Base-by-base conservation (phyloP, 2,797 vertebrate species). In the Coregonus ussuriensis region DNA sequence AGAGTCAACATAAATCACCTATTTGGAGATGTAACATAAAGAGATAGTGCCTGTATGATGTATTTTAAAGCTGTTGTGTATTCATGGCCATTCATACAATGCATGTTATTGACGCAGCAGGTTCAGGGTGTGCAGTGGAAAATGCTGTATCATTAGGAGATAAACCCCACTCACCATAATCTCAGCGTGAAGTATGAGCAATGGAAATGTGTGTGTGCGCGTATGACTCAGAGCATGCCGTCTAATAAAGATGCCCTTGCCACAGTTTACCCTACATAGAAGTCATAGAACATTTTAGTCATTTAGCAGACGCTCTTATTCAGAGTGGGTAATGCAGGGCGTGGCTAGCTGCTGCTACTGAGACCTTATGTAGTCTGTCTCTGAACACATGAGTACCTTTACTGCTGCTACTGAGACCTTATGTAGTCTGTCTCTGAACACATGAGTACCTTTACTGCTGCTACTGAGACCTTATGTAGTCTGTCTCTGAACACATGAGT, bases 1-100 rank as follows among this genome's bases (percentile, higher is more conserved):
- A 6, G 18, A n/a, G 18, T 21, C 18, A 59, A 59, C n/a, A 59
- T 59, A 59, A 59, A 59, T 21, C 4, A 59, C 0, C 56, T 59
- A 54, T 77, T 78, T 68, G 77, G 72, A 75, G 73, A 79, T 79
- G 75, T 66, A 83, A 77, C 68, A 25, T 25, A 47, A 65, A 25
- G 15, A 81, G 82, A 80, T 79, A 80, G 73, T 33, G 37, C 72
- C n/a, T 56, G 74, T 6, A 15, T 77, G 77, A 83, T 85, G 56
- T 63, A 80, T 35, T 70, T 62, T 66, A 78, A 74, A 74, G 33
- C 65, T 66, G 4, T 37, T 67, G 53, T 52, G 71, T 78, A 52
- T 71, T 33, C 62, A 51, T 31, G 25, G 13, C 63, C n/a, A 59
- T 6, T 15, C 6, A 7, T 59, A n/a, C 18, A 59, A 59, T 59